phyloP scores from a whole-genome alignment of 2,888 invertebrate genomes.

The Euzetes globulus region DNA sequence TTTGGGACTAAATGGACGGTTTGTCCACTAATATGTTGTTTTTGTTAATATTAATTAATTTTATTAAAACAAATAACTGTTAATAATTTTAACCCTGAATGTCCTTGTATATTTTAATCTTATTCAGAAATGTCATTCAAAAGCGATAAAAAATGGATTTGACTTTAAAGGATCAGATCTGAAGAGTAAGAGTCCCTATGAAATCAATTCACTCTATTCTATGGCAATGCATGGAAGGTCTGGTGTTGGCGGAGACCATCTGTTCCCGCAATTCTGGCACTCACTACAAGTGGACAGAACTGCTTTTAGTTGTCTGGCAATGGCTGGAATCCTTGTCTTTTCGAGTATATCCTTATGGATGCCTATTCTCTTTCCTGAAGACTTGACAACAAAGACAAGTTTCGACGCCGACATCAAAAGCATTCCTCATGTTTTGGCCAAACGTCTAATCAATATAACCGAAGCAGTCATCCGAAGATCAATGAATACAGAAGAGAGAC shows the following conservation, averaged over 20 bases:
- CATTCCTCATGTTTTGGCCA: neutral
- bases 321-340: slow-evolving; percentile 22
- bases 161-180: neutral
- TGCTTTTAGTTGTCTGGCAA: slow-evolving; percentile 33
- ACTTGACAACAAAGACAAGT: neutral
- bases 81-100: no score
- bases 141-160: neutral
- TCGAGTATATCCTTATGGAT: slow-evolving; percentile 26
- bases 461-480: slow-evolving; percentile 23
- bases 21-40: no score
- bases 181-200: neutral
- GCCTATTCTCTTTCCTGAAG: slow-evolving; percentile 26
- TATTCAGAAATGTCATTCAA: neutral
- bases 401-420: neutral
- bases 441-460: neutral
- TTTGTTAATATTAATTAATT: no score
- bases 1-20: no score
- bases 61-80: no score
- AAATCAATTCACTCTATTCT: no score
- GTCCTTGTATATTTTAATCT: no score
- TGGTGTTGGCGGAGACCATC: neutral
- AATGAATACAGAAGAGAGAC: slow-evolving; percentile 30
- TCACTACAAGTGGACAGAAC: slow-evolving; percentile 33
- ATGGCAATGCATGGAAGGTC: neutral
- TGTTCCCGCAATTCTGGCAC: slow-evolving; percentile 16